These are phyloP conservation scores for Psophia crepitans DNA, from an alignment of 2,113 vertebrate genomes.

Conservation along the genomic window DNA sequence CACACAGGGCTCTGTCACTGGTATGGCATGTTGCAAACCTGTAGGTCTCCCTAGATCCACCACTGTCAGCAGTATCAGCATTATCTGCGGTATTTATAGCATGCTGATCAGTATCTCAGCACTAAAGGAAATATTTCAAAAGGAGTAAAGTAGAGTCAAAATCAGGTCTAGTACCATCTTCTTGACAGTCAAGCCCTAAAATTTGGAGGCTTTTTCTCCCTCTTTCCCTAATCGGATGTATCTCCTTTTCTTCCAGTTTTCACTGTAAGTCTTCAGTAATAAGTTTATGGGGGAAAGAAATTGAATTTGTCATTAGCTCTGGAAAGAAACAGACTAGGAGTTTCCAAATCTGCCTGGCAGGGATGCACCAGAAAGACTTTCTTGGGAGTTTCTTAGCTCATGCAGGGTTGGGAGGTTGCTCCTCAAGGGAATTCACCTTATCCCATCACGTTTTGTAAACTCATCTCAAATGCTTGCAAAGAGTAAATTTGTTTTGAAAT, in stretches of 20 bases:
- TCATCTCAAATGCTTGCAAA: not conserved
- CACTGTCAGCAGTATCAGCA: not conserved
- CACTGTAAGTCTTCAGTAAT: not conserved
- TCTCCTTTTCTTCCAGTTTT: not conserved
- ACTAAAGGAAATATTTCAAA: not conserved
- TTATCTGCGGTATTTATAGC: not conserved
- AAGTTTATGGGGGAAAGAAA: not conserved
- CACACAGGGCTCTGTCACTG: not conserved
- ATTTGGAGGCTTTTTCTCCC: not conserved
- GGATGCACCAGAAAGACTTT: not conserved
- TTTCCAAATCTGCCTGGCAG: not conserved
- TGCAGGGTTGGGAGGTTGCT: not conserved
- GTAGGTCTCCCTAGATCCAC: not conserved
- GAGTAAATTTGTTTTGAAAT: not conserved
- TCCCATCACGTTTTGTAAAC: not conserved
- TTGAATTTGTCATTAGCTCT: not conserved
- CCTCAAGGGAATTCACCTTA: not conserved
- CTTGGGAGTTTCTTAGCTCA: not conserved
- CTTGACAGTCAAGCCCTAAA: not conserved
- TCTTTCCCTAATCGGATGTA: not conserved
- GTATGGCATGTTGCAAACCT: not conserved
- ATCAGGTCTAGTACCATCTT: not conserved
- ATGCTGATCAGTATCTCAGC: not conserved
- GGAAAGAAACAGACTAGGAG: not conserved
- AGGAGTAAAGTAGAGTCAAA: not conserved